Base-by-base conservation (phyloP, 2,113 vertebrate species). In the Monopterus albus region DNA sequence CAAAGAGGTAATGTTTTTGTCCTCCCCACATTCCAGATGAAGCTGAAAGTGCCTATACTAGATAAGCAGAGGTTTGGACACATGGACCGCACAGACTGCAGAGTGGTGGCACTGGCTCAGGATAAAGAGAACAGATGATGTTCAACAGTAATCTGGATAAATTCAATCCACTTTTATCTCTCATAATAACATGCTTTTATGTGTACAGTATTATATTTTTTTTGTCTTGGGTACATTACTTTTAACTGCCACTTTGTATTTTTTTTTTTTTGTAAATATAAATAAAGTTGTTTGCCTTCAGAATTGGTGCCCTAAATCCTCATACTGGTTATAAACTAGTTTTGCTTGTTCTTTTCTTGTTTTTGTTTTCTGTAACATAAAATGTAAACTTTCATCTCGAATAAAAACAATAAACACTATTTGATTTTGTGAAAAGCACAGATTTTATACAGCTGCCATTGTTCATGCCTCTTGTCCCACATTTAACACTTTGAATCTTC, bases 71-170 rank as follows among this genome's bases (percentile, higher is more conserved):
- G 90, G 28, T 71, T 79, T 2, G 81, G 83, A 20, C 90, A 88
- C 64, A 38, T 85, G 68, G 91, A 92, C 58, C 81, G 82, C 40
- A 78, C 88, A 67, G 91, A 92, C 58, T 79, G 82, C 40, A 78
- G 89, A 67, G 80, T 86, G 31, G 68, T 92, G 56, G 50, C 87
- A 17, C 53, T 82, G 25, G 84, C 87, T 75, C 26, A 92, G 46
- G 85, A 94, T 72, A 92, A 94, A 61, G 93, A 94, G 83, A 94
- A 94, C 53, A 6, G 88, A 84, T 91, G 75, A 92, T 29, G 25
- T 2, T 9, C 21, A 49, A 26, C 43, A 61, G 15, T 1, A 1
- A 7, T 0, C 5, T 58, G 21, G 29, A 42, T 61, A 72, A 28
- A 50, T 31, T 70, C 29, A 7, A 15, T 17, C 7, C 8, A 3